phyloP scores from a whole-genome alignment of 1,140 invertebrate genomes.

The Cyrtorhinus lividipennis region DNA sequence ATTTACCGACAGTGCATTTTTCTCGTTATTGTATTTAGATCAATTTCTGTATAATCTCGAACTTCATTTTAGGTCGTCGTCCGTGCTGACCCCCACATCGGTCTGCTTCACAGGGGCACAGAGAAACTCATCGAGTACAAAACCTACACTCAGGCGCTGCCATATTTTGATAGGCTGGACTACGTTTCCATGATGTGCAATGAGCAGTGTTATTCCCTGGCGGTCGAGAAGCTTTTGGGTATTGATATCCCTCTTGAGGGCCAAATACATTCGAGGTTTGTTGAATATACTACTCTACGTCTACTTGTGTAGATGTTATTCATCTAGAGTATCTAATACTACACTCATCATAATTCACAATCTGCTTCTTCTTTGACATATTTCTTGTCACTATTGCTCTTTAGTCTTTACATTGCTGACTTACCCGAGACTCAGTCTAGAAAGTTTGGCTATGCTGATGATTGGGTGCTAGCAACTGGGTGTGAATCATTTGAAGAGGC shows the following conservation, averaged over 20 bases:
- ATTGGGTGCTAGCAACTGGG: too few relatives aligned
- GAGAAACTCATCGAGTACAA: constrained; percentile 99
- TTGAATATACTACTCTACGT: constrained; percentile 28
- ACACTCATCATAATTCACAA: neutral
- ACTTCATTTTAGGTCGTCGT: constrained; percentile 72
- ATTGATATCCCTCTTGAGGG: constrained; percentile 85
- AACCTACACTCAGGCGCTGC: constrained; percentile 91
- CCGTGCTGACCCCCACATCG: constrained; percentile 90
- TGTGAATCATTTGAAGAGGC: too few relatives aligned
- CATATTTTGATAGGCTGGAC: constrained; percentile 97
- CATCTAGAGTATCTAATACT: constrained; percentile 1
- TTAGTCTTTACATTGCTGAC: too few relatives aligned
- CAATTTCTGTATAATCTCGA: too few relatives aligned
- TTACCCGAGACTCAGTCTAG: too few relatives aligned
- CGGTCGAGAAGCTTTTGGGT: constrained; percentile 90
- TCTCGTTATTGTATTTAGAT: too few relatives aligned
- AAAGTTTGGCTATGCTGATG: too few relatives aligned
- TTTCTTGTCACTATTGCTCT: too few relatives aligned
- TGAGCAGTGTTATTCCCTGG: constrained; percentile 91
- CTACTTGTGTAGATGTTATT: too few relatives aligned
- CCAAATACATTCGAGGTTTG: constrained; percentile 95
- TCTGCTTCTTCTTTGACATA: too few relatives aligned
- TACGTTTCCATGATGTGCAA: constrained; percentile 99
- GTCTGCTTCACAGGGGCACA: constrained; percentile 87
- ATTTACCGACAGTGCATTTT: too few relatives aligned